phyloP scores from a whole-genome alignment of 2,113 vertebrate species.

The Anguilla japonica region DNA sequence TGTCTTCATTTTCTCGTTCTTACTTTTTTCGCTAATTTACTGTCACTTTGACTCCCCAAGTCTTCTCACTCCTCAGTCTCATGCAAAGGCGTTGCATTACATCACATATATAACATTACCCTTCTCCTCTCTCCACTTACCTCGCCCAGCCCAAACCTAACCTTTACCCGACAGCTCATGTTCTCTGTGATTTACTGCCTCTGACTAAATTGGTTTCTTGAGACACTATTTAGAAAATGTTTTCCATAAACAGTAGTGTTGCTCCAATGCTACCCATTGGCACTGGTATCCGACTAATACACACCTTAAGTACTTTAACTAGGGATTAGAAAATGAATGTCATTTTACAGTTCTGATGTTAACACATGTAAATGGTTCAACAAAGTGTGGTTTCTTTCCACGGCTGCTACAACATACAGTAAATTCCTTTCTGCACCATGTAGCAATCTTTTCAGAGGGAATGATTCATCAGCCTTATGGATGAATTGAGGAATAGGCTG shows the following conservation, averaged over 20 bases:
- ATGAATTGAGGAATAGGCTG: no score
- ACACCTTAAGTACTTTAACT: no score
- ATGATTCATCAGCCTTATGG: no score
- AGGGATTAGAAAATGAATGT: no score
- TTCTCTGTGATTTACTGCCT: neutral
- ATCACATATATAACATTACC: neutral
- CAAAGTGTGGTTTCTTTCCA: no score
- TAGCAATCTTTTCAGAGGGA: no score
- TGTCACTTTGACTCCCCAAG: neutral
- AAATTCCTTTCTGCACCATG: no score
- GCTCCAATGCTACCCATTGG: no score
- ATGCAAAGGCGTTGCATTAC: neutral
- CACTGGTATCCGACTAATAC: no score
- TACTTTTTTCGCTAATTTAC: neutral
- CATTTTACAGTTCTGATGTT: no score
- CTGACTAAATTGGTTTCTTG: neutral
- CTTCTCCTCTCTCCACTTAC: neutral
- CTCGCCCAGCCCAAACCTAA: neutral
- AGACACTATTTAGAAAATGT: conserved; percentile 1
- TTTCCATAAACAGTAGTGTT: neutral
- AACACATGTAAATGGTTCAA: no score
- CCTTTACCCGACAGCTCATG: conserved; percentile 1
- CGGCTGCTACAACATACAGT: no score
- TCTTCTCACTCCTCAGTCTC: neutral
- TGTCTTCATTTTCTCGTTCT: neutral